These are phyloP conservation scores for Gorsachius magnificus DNA, from an alignment of 2,797 vertebrate genomes.

Conservation along the genomic window DNA sequence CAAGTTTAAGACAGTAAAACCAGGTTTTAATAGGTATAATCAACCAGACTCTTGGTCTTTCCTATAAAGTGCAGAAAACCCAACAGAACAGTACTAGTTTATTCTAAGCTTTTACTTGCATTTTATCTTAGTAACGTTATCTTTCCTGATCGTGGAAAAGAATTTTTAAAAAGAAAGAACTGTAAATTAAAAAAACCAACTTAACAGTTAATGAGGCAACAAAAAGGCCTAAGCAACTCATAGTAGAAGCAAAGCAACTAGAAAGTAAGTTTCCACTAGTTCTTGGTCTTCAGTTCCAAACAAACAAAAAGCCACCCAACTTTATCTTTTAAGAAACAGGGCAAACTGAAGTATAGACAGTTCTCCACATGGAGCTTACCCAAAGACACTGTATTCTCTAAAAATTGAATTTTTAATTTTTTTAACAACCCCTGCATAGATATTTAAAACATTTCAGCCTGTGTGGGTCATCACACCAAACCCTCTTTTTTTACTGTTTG, in stretches of 20 bases:
- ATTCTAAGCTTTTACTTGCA: background rate
- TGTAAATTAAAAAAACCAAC: background rate
- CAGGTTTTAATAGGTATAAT: background rate
- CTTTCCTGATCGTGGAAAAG: background rate
- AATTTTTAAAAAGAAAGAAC: background rate
- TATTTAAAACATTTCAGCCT: background rate
- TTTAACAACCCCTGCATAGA: background rate
- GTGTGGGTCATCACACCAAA: background rate
- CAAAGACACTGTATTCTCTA: background rate
- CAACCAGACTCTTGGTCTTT: background rate
- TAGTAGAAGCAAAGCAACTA: background rate
- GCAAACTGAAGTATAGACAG: background rate
- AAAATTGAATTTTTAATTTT: background rate
- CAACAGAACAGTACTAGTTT: background rate
- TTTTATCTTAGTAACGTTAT: background rate
- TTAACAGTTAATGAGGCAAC: background rate
- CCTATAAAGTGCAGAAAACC: background rate
- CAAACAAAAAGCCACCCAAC: background rate
- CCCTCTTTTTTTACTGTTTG: background rate
- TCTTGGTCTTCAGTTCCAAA: background rate
- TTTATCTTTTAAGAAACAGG: background rate
- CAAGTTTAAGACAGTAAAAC: background rate
- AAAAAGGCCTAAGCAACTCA: background rate
- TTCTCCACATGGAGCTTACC: background rate
- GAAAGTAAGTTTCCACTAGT: background rate